Evolutionary conservation across 2,113 vertebrate genomes (phyloP), one percentile per base, ranked within the genome.

Genomic region (Pandion haliaetus): DNA sequence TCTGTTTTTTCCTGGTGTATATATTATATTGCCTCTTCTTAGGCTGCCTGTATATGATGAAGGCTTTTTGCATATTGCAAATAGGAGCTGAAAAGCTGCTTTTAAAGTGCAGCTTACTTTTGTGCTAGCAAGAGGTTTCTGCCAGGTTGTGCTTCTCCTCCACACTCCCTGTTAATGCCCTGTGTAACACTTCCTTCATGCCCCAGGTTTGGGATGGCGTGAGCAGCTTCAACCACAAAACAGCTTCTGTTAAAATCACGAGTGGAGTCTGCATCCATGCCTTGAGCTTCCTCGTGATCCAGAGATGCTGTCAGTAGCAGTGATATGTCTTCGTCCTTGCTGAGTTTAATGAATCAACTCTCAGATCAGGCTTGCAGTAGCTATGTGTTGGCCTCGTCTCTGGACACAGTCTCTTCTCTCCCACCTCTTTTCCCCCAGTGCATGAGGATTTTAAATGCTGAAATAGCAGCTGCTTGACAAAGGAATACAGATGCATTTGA

Each of bases 111-210:
- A 66, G 17, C 16, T 71, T 71, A 4, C 12, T 73, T 65, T 69
- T 78, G 25, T 58, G 49, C 31, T 55, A 58, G 19, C 36, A 50
- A 40, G 34, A 54, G 38, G 24, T 45, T 90, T 85, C 47, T 80
- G 19, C 36, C 55, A 29, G 50, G 8, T 14, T 57, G 17, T 79
- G 38, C 45, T 78, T 77, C 36, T 74, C 21, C 16, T 31, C 50
- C 10, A 13, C 2, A 0, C 4, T 25, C 3, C 4, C 36, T 63
- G 17, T 83, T 69, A 38, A 4, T 36, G 40, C 17, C 25, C 15
- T 71, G 20, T 32, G 12, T 63, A 50, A n/a, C 5, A 2, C n/a
- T 94, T 82, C 17, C 47, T 88, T 87, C 38, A 18, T 69, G 80
- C 8, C 26, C 10, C 23, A 25, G 57, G 24, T 71, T 78, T 89